Conservation (phyloP, 23 tunicate species). For the Trididemnum nubilum region DNA sequence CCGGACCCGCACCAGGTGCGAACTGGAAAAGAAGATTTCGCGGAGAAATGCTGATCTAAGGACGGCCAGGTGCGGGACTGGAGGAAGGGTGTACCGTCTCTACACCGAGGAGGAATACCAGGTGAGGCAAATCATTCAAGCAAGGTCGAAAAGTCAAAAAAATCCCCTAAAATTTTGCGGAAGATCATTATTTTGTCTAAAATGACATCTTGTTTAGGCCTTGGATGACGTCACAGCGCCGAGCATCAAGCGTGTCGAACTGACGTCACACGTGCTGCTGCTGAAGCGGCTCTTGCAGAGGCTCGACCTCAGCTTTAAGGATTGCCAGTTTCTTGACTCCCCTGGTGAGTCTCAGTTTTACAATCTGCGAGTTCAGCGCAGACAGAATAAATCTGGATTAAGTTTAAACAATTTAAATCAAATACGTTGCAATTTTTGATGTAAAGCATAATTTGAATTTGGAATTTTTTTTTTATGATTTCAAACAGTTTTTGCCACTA, state of each 20-base stretch:
- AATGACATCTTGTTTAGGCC: background rate
- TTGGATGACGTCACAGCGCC: conserved; percentile 32
- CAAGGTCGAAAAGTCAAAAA: no score
- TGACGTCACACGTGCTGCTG: conserved; percentile 56
- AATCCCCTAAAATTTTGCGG: no score
- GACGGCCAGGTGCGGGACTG: conserved; percentile 32
- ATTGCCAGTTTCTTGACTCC: conserved; percentile 77
- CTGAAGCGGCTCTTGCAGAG: conserved; percentile 76
- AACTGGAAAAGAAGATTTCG: background rate
- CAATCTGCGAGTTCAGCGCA: no score
- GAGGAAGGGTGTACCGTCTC: conserved; percentile 39
- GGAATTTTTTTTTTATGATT: no score
- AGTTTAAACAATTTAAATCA: no score
- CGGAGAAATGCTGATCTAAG: conserved; percentile 39
- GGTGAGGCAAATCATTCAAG: no score
- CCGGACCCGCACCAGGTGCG: conserved; percentile 20
- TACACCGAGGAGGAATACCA: conserved; percentile 34
- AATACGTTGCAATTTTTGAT: no score
- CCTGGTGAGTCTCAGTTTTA: conserved; percentile 85
- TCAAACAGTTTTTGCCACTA: no score
- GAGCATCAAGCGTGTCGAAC: conserved; percentile 42
- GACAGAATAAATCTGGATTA: no score
- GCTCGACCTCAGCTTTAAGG: conserved; percentile 53
- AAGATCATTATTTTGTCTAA: no score
- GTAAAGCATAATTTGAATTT: no score